phyloP scores from a whole-genome alignment of 2,113 vertebrate genomes.

The Riparia riparia region DNA sequence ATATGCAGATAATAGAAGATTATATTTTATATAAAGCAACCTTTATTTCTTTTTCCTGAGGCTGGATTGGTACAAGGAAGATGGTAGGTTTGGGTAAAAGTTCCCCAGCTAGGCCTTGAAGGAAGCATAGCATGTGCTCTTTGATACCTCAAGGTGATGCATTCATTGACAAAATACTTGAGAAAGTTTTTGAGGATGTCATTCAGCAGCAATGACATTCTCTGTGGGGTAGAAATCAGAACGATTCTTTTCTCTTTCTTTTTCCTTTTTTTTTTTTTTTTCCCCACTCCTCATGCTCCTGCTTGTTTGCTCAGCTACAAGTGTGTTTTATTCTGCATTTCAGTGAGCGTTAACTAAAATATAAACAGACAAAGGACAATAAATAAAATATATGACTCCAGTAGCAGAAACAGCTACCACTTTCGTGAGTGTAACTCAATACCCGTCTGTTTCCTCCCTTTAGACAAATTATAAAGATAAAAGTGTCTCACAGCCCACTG shows the following conservation, averaged over 20 bases:
- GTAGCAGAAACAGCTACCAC: not conserved
- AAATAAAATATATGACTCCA: not conserved
- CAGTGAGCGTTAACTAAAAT: not conserved
- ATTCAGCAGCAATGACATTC: not conserved
- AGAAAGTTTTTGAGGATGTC: not conserved
- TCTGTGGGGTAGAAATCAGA: not conserved
- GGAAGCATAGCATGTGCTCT: accelerated
- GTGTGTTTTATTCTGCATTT: not conserved
- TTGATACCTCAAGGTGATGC: not conserved
- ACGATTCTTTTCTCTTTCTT: not conserved
- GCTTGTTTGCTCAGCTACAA: not conserved
- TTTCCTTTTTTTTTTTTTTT: not conserved
- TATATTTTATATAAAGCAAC: not conserved
- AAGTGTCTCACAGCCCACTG: not conserved
- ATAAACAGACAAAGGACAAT: not conserved
- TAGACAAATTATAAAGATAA: not conserved
- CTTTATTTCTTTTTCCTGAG: not conserved
- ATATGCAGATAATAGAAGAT: not conserved
- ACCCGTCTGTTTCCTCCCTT: not conserved
- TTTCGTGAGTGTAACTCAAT: not conserved
- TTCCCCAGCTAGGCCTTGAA: not conserved
- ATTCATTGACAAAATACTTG: not conserved
- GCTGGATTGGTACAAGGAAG: not conserved
- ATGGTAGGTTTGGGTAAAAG: not conserved
- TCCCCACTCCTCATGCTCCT: not conserved